Base-by-base conservation (phyloP, 2,797 vertebrate genomes). In the Anas bernieri region DNA sequence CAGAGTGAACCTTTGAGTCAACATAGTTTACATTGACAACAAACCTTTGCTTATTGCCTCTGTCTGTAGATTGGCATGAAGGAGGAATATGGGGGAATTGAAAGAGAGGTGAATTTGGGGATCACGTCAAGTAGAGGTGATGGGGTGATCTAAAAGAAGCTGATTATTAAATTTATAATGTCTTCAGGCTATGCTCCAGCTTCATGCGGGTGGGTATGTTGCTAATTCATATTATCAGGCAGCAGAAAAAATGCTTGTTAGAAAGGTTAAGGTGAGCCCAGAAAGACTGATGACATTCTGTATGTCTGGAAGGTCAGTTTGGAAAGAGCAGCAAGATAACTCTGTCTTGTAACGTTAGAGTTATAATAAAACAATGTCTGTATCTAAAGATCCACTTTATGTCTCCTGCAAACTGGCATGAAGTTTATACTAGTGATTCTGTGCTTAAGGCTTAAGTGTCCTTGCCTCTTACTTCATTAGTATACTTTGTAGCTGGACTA, bases 321-420 rank as follows among this genome's bases (percentile, higher is more conserved):
- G 58, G 58, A 91, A 95, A 88, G 69, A 86, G 15, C 63, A 92
- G 89, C 52, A 91, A 77, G 77, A 76, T 83, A 91, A 82, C 26
- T 78, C 66, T 86, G 55, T 74, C 68, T 67, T 85, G 82, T 68
- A 69, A 75, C 15, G 16, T 73, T 84, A 73, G 58, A 90, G 26
- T 17, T 79, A 11, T 69, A 92, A 86, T 73, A 94, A 92, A 96
- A 26, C 46, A 74, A 45, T 79, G 7, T 50, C 69, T 83, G 5
- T 88, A 46, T 43, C 90, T 91, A 73, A 86, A 96, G 90, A 55
- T 84, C 50, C 31, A 79, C 43, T 94, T 82, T 81, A 59, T 43
- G 88, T 62, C 11, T 31, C 54, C 45, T 83, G 48, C 17, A 87
- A 72, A 77, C 28, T 59, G 35, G 17, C 31, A 86, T 35, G 75